Evolutionary conservation across 2,797 vertebrate species (phyloP), one percentile per base, ranked within the genome.

Genomic region (Lateolabrax maculatus): DNA sequence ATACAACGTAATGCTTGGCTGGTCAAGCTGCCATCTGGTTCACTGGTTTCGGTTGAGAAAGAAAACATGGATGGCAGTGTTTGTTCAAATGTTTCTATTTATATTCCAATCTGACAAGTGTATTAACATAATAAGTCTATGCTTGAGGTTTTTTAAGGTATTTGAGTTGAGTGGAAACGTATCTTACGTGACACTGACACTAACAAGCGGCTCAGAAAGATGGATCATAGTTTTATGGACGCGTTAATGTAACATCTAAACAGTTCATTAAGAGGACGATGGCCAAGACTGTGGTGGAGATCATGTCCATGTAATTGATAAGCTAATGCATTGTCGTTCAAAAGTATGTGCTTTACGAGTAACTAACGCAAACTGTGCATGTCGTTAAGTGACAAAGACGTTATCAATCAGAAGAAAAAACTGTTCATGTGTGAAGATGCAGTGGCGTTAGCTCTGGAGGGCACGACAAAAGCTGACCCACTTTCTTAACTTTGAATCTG

Each of bases 401-500:
- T 66, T 58, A 73, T 65, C 61, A 72, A 69, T 80, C 63, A 77
- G 55, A 31, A 46, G n/a, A 67, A 67, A 55, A 57, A 75, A 51
- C 3, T 90, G 87, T 69, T 87, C 88, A 90, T 84, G 90, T 91
- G 89, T 93, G 75, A 88, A 85, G 80, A 83, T 84, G 52, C 62
- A 70, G 63, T 3, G 19, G 67, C 51, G 65, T 73, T 79, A 36
- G 77, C 73, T 74, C 36, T 63, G 43, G 69, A 36, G 71, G 63
- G 25, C 52, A 34, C 83, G 37, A 93, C 92, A 93, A 94, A 93
- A 90, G 92, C 71, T 93, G 93, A 94, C 93, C 92, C 93, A 94
- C 73, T 92, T 93, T 83, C 25, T 52, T 29, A 80, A 90, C 81
- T 92, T 79, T 71, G 85, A 79, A 86, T 89, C 90, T 86, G 75